Evolutionary conservation across 2,888 invertebrate genomes (phyloP).

Genomic region (Drosophila cognata): DNA sequence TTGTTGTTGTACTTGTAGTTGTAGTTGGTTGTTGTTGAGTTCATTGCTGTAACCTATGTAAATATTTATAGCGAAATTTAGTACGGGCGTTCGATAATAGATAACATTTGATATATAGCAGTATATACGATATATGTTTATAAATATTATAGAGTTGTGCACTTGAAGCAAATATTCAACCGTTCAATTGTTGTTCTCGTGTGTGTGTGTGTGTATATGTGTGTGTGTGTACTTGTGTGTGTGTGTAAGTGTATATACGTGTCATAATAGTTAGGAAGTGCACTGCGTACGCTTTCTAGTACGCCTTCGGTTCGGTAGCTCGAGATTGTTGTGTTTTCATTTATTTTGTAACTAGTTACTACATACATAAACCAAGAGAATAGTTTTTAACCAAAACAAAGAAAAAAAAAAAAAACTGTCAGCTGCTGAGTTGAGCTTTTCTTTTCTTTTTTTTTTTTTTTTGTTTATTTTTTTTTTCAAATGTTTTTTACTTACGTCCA

Average conservation of each 20-base stretch:
- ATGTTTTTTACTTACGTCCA: slow-evolving; percentile 96
- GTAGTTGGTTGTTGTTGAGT: slow-evolving; percentile 46
- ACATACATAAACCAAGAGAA: slow-evolving; percentile 61
- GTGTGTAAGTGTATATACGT: slow-evolving; percentile 38
- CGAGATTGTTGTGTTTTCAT: slow-evolving; percentile 27
- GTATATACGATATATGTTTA: slow-evolving; percentile 41
- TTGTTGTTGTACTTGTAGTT: slow-evolving; percentile 52
- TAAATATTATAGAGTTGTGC: slow-evolving; percentile 54
- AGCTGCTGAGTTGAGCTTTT: slow-evolving; percentile 55
- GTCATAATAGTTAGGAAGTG: slow-evolving; percentile 65
- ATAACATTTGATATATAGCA: slow-evolving; percentile 51
- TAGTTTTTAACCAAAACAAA: slow-evolving; percentile 39
- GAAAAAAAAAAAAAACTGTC: slow-evolving; percentile 53
- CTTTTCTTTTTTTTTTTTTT: slow-evolving; percentile 44
- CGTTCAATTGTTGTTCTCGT: slow-evolving; percentile 52
- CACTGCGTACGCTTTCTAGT: slow-evolving; percentile 41
- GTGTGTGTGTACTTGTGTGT: slow-evolving; percentile 44
- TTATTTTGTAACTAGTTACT: slow-evolving; percentile 51
- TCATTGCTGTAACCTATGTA: slow-evolving; percentile 61
- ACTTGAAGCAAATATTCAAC: slow-evolving; percentile 71
- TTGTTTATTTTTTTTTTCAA: slow-evolving; percentile 53
- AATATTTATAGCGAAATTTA: slow-evolving; percentile 62
- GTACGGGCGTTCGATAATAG: slow-evolving; percentile 49
- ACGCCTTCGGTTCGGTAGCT: slow-evolving; percentile 60
- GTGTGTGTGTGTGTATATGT: slow-evolving; percentile 23